Percentiles rank a stretch among this genome's conserved stretches.
Evolutionary conservation across 2,888 invertebrate species (phyloP).

Genomic region (Tetrapedia diversipes): DNA sequence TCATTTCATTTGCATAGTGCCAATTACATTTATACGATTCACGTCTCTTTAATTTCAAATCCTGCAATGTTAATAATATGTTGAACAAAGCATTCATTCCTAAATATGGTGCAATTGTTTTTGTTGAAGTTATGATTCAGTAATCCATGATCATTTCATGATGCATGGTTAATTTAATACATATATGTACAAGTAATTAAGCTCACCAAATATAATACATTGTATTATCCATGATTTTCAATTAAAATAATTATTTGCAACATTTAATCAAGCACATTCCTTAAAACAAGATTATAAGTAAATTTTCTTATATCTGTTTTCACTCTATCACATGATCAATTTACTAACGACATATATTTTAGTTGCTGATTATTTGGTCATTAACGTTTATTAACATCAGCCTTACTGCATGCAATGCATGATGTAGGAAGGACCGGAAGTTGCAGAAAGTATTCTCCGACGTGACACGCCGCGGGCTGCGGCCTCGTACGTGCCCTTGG

Average conservation of each 20-base stretch:
- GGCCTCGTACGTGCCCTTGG: conserved; percentile 82
- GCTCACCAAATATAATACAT: conserved; percentile 50
- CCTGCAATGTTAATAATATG: conserved; percentile 51
- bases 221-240: conserved; percentile 48
- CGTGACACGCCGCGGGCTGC: conserved; percentile 80
- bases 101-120: conserved; percentile 49
- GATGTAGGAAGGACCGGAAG: conserved; percentile 82
- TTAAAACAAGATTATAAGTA: conserved; percentile 40
- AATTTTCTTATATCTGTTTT: conserved; percentile 53
- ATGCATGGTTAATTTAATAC: conserved; percentile 70
- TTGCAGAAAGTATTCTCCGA: conserved; percentile 80
- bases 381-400: conserved; percentile 80
- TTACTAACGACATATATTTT: conserved; percentile 72
- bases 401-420: conserved; percentile 82
- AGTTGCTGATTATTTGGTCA: conserved; percentile 74
- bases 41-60: conserved; percentile 60
- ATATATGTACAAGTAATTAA: conserved; percentile 62
- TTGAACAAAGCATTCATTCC: conserved; percentile 53
- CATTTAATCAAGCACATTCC: conserved; percentile 64
- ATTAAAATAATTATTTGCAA: conserved; percentile 58
- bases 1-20: conserved; percentile 64
- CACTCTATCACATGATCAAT: conserved; percentile 64
- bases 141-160: conserved; percentile 63
- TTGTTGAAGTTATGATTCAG: conserved; percentile 57
- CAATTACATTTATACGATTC: conserved; percentile 60